phyloP scores from a whole-genome alignment of 2,888 invertebrate species.

The Coenonympha arcania region DNA sequence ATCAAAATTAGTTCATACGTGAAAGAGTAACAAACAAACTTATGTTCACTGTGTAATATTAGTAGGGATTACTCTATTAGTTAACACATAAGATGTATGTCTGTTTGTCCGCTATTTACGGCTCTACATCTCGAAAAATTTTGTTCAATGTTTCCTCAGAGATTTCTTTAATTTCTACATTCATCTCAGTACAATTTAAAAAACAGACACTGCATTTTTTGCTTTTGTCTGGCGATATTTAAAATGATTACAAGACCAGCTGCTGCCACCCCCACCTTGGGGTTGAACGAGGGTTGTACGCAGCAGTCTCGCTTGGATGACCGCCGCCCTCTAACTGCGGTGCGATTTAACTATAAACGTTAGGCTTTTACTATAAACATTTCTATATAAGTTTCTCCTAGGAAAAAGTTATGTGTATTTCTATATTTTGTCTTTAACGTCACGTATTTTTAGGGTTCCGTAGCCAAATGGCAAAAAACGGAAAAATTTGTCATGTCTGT shows the following conservation, averaged over 20 bases:
- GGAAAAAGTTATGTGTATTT: too few relatives aligned
- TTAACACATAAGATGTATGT: too few relatives aligned
- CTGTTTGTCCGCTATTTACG: too few relatives aligned
- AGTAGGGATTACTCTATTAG: too few relatives aligned
- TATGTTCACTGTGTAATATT: too few relatives aligned
- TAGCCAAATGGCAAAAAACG: too few relatives aligned
- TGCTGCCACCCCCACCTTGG: constrained; percentile 19
- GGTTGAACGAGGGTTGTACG: constrained; percentile 20
- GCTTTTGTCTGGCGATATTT: background rate
- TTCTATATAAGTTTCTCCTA: constrained; percentile 9
- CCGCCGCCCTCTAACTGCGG: constrained; percentile 14
- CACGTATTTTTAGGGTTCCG: too few relatives aligned
- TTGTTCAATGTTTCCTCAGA: background rate
- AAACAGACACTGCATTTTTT: background rate
- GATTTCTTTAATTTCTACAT: background rate
- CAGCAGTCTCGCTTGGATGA: constrained; percentile 21
- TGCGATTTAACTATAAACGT: constrained; percentile 1
- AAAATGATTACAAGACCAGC: constrained; percentile 18
- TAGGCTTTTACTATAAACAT: background rate
- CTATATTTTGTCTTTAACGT: too few relatives aligned
- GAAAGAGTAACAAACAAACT: too few relatives aligned
- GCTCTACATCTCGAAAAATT: too few relatives aligned
- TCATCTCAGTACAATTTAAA: background rate
- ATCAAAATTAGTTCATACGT: too few relatives aligned
- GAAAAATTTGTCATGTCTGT: too few relatives aligned